Conservation (phyloP, 2,113 vertebrate genomes). For the Carassius carassius region DNA sequence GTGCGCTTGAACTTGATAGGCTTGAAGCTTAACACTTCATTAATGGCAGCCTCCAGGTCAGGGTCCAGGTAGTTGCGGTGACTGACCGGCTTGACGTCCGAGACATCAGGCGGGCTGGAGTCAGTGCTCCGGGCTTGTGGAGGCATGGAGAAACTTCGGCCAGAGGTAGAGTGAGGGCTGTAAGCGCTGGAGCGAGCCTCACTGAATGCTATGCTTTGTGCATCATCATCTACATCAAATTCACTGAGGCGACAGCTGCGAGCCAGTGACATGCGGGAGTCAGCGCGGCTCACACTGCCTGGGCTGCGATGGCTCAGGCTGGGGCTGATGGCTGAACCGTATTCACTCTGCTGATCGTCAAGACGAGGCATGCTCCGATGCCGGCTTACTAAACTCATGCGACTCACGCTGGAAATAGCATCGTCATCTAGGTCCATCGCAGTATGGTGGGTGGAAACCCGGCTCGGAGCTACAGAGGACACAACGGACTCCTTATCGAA, state of each 20-base stretch:
- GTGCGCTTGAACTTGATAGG: constrained; percentile 80
- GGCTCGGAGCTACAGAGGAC: constrained; percentile 75
- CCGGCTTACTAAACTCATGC: constrained; percentile 76
- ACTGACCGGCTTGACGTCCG: constrained; percentile 72
- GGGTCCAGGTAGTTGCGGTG: constrained; percentile 91
- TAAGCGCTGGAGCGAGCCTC: constrained; percentile 73
- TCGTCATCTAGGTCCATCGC: constrained; percentile 76
- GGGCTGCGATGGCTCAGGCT: constrained; percentile 71
- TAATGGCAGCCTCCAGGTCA: constrained; percentile 92
- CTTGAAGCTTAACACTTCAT: constrained; percentile 92
- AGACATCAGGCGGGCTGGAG: constrained; percentile 50
- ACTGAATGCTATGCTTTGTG: constrained; percentile 73
- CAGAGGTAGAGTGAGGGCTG: constrained; percentile 78
- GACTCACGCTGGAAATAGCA: constrained; percentile 79
- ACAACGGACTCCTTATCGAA: constrained; percentile 78
- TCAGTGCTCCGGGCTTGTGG: constrained; percentile 75
- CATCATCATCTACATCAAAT: constrained; percentile 79
- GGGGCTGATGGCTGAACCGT: constrained; percentile 68
- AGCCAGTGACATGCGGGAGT: constrained; percentile 79
- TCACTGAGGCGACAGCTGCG: constrained; percentile 82
- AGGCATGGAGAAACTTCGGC: constrained; percentile 90
- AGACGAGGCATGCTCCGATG: constrained; percentile 73
- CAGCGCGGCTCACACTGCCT: constrained; percentile 72
- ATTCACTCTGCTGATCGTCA: constrained; percentile 63
- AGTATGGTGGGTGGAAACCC: constrained; percentile 74